Evolutionary conservation across 2,888 invertebrate genomes (phyloP).

Genomic region (Congeria kusceri): DNA sequence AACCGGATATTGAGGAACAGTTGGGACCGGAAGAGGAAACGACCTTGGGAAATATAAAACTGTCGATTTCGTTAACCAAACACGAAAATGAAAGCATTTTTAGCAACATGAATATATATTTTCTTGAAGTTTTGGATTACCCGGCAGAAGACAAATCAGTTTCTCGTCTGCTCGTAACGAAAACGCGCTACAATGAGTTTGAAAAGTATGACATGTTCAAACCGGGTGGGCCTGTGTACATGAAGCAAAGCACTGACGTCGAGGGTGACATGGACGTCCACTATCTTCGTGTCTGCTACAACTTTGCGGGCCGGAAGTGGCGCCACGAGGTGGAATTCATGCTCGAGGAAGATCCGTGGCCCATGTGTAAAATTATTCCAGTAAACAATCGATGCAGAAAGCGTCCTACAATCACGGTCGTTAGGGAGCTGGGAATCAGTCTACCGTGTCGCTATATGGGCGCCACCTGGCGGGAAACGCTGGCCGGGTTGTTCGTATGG

Average conservation of each 20-base stretch:
- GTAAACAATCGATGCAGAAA: conserved; percentile 59
- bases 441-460: conserved; percentile 64
- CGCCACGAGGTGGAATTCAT: conserved; percentile 72
- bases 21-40: conserved; percentile 64
- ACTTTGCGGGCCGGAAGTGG: conserved; percentile 63
- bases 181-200: conserved; percentile 59
- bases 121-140: conserved; percentile 70
- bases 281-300: conserved; percentile 64
- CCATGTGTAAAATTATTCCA: conserved; percentile 66
- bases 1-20: conserved; percentile 66
- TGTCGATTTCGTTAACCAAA: conserved; percentile 59
- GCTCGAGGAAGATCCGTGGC: conserved; percentile 74
- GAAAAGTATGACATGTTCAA: conserved; percentile 66
- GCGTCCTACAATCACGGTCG: conserved; percentile 50
- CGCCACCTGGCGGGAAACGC: conserved; percentile 68
- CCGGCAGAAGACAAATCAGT: conserved; percentile 71
- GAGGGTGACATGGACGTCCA: conserved; percentile 52
- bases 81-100: conserved; percentile 65
- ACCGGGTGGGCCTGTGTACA: conserved; percentile 68
- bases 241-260: conserved; percentile 39
- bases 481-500: conserved; percentile 72
- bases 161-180: conserved; percentile 67
- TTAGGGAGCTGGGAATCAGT: conserved; percentile 48
- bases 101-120: conserved; percentile 68
- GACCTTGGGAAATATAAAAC: conserved; percentile 67